phyloP scores from a whole-genome alignment of 1,140 invertebrate genomes.

The Nasonia giraulti region DNA sequence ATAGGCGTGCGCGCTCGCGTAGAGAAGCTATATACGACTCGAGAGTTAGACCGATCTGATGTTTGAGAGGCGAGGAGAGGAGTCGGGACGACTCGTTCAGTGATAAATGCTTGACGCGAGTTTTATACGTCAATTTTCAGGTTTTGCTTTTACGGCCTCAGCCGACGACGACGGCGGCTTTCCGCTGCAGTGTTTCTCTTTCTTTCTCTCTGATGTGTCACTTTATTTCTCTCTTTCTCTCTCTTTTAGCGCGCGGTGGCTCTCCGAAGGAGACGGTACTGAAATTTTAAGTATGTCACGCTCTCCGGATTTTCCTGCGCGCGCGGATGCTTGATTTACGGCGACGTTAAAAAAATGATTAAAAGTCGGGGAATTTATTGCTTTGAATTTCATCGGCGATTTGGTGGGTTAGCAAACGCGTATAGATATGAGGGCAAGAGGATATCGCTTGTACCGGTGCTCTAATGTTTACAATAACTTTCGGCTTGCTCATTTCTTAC shows the following conservation, averaged over 20 bases:
- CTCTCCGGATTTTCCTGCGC: neutral
- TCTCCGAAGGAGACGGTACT: neutral
- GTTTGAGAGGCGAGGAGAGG: neutral
- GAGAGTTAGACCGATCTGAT: neutral
- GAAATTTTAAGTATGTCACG: neutral
- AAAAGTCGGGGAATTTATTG: neutral
- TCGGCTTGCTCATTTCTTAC: too few relatives aligned
- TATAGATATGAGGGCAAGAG: neutral
- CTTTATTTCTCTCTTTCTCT: neutral
- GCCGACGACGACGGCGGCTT: neutral
- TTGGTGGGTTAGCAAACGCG: neutral
- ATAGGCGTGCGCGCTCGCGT: neutral
- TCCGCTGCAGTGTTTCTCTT: neutral
- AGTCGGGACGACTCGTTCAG: neutral
- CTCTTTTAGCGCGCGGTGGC: neutral
- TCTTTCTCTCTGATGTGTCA: neutral
- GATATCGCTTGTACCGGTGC: too few relatives aligned
- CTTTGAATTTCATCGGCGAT: neutral
- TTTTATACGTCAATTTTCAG: constrained; percentile 9
- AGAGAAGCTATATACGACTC: too few relatives aligned
- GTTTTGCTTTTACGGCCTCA: neutral
- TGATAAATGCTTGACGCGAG: constrained; percentile 9
- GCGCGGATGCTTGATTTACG: neutral
- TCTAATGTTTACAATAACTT: too few relatives aligned
- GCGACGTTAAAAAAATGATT: neutral